Evolutionary conservation across 2,113 vertebrate genomes (phyloP).

Genomic region (Corapipo altera): DNA sequence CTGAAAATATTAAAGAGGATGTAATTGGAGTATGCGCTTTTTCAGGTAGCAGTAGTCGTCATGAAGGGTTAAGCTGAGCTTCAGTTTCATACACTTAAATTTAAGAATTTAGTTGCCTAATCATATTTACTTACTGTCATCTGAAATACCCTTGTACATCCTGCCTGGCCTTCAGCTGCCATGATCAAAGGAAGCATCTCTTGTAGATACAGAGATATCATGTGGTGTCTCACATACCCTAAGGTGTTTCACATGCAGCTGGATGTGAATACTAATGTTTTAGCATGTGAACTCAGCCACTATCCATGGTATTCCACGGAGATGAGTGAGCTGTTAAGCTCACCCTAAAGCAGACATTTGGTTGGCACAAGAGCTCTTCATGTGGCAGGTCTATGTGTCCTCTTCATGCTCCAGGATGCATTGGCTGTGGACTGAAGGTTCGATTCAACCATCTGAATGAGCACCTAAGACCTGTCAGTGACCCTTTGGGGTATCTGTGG

Average conservation of each 20-base stretch:
- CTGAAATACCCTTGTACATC: background rate
- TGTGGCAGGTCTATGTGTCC: rapidly evolving
- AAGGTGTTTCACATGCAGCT: background rate
- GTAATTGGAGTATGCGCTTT: background rate
- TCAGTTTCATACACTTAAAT: background rate
- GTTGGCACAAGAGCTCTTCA: background rate
- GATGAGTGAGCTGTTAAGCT: background rate
- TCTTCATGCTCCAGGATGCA: rapidly evolving
- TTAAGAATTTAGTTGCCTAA: background rate
- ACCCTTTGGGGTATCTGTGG: rapidly evolving
- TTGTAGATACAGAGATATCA: background rate
- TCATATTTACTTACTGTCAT: background rate
- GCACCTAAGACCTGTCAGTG: background rate
- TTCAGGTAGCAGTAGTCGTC: background rate
- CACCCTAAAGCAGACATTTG: background rate
- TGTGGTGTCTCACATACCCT: background rate
- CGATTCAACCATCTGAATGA: background rate
- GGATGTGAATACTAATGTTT: background rate
- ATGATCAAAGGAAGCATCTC: background rate
- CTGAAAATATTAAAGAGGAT: background rate
- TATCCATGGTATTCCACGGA: background rate
- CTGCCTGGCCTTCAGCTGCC: background rate
- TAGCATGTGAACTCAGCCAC: background rate
- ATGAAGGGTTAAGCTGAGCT: background rate
- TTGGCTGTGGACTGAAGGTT: background rate